Conservation (phyloP, 2,113 vertebrate genomes). For the Tachysurus fulvidraco region DNA sequence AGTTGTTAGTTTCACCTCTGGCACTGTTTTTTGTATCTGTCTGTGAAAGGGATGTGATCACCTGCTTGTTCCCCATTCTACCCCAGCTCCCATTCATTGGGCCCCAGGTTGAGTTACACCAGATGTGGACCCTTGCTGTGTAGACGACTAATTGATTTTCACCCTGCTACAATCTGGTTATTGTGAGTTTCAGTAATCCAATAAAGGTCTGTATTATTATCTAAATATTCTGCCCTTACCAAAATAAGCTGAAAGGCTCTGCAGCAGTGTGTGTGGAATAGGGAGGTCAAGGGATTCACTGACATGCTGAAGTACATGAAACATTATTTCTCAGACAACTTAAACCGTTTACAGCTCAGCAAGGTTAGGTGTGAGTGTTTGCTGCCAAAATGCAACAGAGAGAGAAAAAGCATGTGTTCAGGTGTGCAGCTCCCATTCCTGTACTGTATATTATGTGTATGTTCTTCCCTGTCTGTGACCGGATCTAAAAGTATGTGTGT, state of each 20-base stretch:
- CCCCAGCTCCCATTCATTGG: slow-evolving; percentile 71
- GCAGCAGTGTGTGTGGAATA: slow-evolving; percentile 24
- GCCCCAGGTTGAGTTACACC: slow-evolving; percentile 78
- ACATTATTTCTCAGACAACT: slow-evolving; percentile 54
- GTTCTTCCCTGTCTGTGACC: slow-evolving; percentile 21
- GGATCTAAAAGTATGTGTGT: slow-evolving; percentile 26
- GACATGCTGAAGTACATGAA: slow-evolving; percentile 37
- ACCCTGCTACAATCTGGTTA: slow-evolving; percentile 79
- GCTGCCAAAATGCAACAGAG: slow-evolving; percentile 2
- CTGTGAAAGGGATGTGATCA: slow-evolving; percentile 67
- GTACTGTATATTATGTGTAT: not conserved
- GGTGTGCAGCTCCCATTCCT: not conserved
- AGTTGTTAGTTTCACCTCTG: not conserved
- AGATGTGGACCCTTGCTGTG: slow-evolving; percentile 85
- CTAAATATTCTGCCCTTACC: slow-evolving; percentile 38
- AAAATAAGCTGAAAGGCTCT: slow-evolving; percentile 47
- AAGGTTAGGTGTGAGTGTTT: not conserved
- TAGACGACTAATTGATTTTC: slow-evolving; percentile 88
- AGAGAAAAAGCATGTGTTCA: slow-evolving; percentile 16
- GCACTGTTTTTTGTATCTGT: slow-evolving; percentile 1
- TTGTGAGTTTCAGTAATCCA: slow-evolving; percentile 73
- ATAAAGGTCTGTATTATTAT: slow-evolving; percentile 73
- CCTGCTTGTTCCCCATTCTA: slow-evolving; percentile 79
- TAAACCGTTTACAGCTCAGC: slow-evolving; percentile 31
- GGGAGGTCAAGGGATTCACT: slow-evolving; percentile 38